Base-by-base conservation (phyloP, 2,888 invertebrate species). In the Drosophila mettleri region DNA sequence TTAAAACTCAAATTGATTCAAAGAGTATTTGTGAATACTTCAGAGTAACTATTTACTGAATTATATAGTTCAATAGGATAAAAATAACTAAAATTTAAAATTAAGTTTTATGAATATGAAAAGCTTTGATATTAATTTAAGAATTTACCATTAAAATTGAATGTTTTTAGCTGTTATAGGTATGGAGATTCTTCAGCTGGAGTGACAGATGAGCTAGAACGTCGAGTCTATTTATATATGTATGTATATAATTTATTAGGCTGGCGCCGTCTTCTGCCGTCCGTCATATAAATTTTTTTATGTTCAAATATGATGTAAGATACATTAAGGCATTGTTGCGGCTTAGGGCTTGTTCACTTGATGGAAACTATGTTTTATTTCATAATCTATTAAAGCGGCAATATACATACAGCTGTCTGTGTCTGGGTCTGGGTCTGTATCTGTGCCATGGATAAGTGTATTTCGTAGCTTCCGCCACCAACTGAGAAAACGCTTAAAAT, bases 401-500 rank as follows among this genome's bases (percentile, higher is more conserved):
- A 43, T 24, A 43, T 24, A 24, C 43, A 43, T n/a, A 2, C 3
- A 5, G 24, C 5, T 10, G 16, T 22, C 9, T 5, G n/a, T 24
- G 24, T 24, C 9, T 9, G n/a, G n/a, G n/a, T n/a, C n/a, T n/a
- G n/a, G n/a, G n/a, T 41, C 6, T 8, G 3, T 31, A 7, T 57
- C 7, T 58, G 20, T 36, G 48, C 20, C 14, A 31, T 53, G 31
- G n/a, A 10, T 14, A 36, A 59, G 36, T 41, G 16, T 38, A 31
- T 59, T 45, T 53, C 22, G 18, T 58, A 49, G 57, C 61, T 58
- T 60, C 64, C 49, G 74, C 61, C 74, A 75, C 73, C 74, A 77
- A 57, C 74, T 54, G 74, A 41, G 77, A 59, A 66, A 72, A 36
- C 63, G 49, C 48, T 74, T 77, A 61, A 64, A 60, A 61, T 49